Evolutionary conservation across 2,888 invertebrate genomes (phyloP), one percentile per base, ranked within the genome.

Genomic region (Plebejus anna): DNA sequence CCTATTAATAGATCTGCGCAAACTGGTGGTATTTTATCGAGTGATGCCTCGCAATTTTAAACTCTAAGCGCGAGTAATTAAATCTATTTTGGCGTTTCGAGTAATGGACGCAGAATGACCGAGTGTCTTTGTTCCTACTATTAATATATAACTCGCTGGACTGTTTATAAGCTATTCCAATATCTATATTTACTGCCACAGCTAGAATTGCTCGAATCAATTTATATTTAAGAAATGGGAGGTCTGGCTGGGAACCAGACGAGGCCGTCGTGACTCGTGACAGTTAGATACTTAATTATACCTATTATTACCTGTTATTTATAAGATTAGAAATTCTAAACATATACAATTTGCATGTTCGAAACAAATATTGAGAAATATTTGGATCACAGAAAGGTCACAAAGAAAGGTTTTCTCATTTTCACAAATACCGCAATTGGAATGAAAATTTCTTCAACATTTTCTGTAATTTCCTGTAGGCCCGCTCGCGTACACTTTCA

Each of bases 1-100:
- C 36, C 76, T 42, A 76, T 76, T 76, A 76, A 76, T 76, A 76
- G 71, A 76, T 76, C 73, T 71, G 70, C 70, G 36, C 51, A 55
- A 76, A 22, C 51, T n/a, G 76, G 76, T 55, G 55, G 70, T 57
- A 72, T 72, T 76, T 66, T 66, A 32, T 36, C 28, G 11, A 61
- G 28, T 42, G 47, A 11, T 28, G 76, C n/a, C 28, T 5, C 6
- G 9, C 70, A 22, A 70, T 55, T 22, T 55, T 71, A 38, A 38
- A 76, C 47, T 38, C 13, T 76, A 76, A 57, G 1, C 1, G 36
- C 13, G n/a, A 2, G 36, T 22, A 16, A 71, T 55, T 55, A 38
- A 57, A 55, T 70, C 51, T 13, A 57, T 22, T 76, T 22, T 76
- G n/a, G 76, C n/a, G 36, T 76, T 22, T 70, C n/a, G 36, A 70